Base-by-base conservation (phyloP, 2,797 vertebrate species). In the Halcyon badia region DNA sequence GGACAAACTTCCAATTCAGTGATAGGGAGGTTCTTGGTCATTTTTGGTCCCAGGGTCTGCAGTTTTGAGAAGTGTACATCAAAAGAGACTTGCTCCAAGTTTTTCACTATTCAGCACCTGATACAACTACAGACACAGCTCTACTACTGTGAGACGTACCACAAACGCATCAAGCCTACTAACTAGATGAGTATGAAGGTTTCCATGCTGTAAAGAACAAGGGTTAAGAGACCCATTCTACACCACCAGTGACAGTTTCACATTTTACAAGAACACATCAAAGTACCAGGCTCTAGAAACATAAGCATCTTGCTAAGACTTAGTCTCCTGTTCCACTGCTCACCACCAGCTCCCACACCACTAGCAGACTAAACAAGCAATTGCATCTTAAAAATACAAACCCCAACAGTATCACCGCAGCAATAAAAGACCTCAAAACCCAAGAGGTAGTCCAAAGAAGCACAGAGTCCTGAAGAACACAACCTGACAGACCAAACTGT, bases 391-490 rank as follows among this genome's bases (percentile, higher is more conserved):
- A 57, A 93, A 95, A 90, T 83, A 95, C 58, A 83, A 78, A 86
- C 91, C 64, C 31, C 44, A 95, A 58, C 16, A 92, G 75, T 33
- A 88, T 28, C 94, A 94, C 30, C 78, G 65, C 70, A 96, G 91
- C 80, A 87, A 72, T 46, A 81, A 88, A 81, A 90, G 76, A 96
- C 86, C 94, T 90, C 87, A 94, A 96, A 96, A 94, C 93, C 94
- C 94, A 91, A 87, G 97, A 98, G 97, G 97, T 97, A 98, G 97
- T 97, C 78, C 96, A 96, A 94, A 97, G 87, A 83, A 94, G 75
- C 81, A 84, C 1, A 60, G 51, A 97, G 95, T 60, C 89, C 95
- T 96, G 86, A 96, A 94, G 56, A 93, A 85, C n/a, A 81, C 57
- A 85, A 81, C 37, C 62, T 60, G 80, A 96, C 84, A 81, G 82